Evolutionary conservation across 1,140 invertebrate species (phyloP).

Genomic region (Diorhabda sublineata): DNA sequence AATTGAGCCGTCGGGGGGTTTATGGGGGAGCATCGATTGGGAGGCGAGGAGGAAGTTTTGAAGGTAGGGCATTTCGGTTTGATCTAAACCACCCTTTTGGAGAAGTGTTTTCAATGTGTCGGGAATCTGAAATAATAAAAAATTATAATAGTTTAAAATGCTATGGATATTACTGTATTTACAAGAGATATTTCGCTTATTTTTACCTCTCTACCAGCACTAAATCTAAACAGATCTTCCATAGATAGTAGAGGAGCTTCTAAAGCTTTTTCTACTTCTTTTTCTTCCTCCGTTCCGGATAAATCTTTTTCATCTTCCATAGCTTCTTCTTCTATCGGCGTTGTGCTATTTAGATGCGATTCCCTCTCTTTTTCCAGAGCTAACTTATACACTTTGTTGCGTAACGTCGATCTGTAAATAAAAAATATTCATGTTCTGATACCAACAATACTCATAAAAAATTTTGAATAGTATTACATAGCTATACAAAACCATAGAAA

Average conservation of each 20-base stretch:
- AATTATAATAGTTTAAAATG: background rate
- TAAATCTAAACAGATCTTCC: constrained; percentile 59
- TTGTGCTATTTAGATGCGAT: constrained; percentile 52
- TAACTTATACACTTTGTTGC: constrained; percentile 91
- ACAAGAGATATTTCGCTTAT: background rate
- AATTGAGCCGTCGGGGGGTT: constrained; percentile 33
- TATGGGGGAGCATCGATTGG: constrained; percentile 32
- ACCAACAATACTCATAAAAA: background rate
- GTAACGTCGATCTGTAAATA: constrained; percentile 72
- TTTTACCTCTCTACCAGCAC: constrained; percentile 46
- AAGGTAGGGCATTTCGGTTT: constrained; percentile 57
- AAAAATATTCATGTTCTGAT: background rate
- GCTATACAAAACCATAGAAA: too few species aligned
- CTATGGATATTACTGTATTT: too few species aligned
- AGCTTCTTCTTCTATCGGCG: constrained; percentile 43
- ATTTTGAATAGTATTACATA: too few species aligned
- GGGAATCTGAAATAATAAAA: constrained; percentile 35
- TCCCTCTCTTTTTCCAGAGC: constrained; percentile 66
- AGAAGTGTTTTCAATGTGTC: constrained; percentile 58
- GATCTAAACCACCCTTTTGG: constrained; percentile 51
- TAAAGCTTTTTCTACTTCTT: constrained; percentile 58
- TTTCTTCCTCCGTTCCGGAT: constrained; percentile 62
- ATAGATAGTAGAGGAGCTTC: constrained; percentile 51
- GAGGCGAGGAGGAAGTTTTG: constrained; percentile 44
- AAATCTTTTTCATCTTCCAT: constrained; percentile 56